These are phyloP conservation scores for Pollenia labialis DNA, from an alignment of 2,888 invertebrate genomes.

Conservation along the genomic window DNA sequence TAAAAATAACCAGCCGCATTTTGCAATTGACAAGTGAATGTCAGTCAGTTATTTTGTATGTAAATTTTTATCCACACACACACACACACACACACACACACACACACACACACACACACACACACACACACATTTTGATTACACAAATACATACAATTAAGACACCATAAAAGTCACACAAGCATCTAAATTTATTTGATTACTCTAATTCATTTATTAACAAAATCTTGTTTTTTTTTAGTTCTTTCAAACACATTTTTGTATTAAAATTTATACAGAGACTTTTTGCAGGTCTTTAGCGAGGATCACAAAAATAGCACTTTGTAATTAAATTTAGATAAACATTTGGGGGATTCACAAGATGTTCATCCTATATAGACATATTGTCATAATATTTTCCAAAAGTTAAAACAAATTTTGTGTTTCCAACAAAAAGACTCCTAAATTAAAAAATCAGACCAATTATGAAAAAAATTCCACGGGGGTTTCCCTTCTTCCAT, in stretches of 20 bases:
- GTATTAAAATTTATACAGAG: background rate
- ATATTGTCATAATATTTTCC: no score
- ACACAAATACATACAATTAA: constrained; percentile 8
- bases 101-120: background rate
- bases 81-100: background rate
- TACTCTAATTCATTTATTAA: constrained; percentile 20
- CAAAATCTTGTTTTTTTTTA: constrained; percentile 13
- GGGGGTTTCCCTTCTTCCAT: no score
- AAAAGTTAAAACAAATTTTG: no score
- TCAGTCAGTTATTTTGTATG: constrained; percentile 57
- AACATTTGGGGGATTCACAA: no score
- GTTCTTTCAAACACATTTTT: background rate
- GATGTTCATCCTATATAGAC: no score
- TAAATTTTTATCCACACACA: background rate
- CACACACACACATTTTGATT: background rate
- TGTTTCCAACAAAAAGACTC: no score
- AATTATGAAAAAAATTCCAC: no score
- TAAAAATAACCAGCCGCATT: constrained; percentile 68
- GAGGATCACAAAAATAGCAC: no score
- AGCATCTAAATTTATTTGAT: constrained; percentile 29
- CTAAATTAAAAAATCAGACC: no score
- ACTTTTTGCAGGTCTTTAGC: background rate
- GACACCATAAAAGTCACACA: constrained; percentile 30
- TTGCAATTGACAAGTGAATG: constrained; percentile 70
- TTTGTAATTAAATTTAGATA: no score